phyloP scores from a whole-genome alignment of 2,888 invertebrate genomes.

The Zelleria hepariella region DNA sequence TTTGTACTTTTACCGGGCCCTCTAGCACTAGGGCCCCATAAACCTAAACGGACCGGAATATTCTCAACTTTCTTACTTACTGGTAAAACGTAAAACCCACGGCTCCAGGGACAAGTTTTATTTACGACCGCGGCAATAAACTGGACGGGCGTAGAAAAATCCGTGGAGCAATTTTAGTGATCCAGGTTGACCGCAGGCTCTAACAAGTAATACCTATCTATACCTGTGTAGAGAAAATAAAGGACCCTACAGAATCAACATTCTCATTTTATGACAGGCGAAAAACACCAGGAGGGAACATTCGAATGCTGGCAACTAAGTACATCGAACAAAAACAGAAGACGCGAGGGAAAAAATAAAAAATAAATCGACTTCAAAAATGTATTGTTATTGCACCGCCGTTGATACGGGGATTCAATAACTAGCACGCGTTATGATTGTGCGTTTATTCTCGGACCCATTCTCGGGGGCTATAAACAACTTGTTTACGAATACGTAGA shows the following conservation, averaged over 20 bases:
- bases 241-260: not conserved
- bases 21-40: not conserved
- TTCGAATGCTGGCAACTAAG: not conserved
- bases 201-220: not conserved
- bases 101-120: not conserved
- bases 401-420: not conserved
- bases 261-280: not conserved
- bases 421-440: not conserved
- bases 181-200: not conserved
- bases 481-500: not conserved
- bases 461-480: not conserved
- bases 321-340: not conserved
- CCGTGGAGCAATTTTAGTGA: not conserved
- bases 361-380: not conserved
- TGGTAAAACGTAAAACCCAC: not conserved
- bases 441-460: not conserved
- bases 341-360: not conserved
- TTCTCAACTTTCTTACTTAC: not conserved
- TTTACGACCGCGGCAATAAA: not conserved
- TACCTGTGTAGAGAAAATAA: not conserved
- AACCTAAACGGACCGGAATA: not conserved
- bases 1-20: not conserved
- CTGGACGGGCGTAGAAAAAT: not conserved
- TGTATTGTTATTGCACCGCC: not conserved
- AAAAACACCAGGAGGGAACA: not conserved